phyloP scores from a whole-genome alignment of 1,140 invertebrate species.

The Musca domestica region DNA sequence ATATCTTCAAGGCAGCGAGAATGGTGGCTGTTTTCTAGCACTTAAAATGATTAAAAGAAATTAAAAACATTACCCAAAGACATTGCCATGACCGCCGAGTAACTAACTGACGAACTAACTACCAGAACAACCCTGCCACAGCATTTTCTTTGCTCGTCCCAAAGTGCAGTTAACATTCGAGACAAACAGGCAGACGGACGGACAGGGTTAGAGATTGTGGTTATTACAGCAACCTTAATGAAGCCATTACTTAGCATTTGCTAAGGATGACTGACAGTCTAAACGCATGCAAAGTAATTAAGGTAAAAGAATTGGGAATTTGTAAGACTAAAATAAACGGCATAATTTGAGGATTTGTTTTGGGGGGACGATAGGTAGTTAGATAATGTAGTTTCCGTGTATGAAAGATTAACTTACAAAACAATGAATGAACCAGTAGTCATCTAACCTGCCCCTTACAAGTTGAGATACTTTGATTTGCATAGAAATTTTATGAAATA shows the following conservation, averaged over 20 bases:
- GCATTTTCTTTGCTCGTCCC: not conserved
- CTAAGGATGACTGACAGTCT: too few relatives aligned
- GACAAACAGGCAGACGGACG: not conserved
- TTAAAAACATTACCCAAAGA: conserved; percentile 27
- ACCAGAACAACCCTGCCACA: too few relatives aligned
- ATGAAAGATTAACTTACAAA: not conserved
- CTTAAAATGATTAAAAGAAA: conserved; percentile 32
- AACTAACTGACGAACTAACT: too few relatives aligned
- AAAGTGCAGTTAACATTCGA: not conserved
- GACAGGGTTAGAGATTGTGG: not conserved
- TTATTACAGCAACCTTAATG: not conserved
- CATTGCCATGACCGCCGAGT: not conserved
- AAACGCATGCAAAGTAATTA: too few relatives aligned
- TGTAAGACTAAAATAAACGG: too few relatives aligned
- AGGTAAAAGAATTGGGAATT: too few relatives aligned
- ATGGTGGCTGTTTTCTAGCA: conserved; percentile 8
- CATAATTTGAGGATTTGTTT: too few relatives aligned
- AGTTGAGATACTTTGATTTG: not conserved
- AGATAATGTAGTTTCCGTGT: conserved; percentile 11
- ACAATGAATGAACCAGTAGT: not conserved
- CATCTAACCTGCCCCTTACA: not conserved
- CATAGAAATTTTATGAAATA: not conserved
- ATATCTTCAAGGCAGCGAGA: not conserved
- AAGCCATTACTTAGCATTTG: not conserved
- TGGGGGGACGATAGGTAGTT: too few relatives aligned